Evolutionary conservation across 2,113 vertebrate genomes (phyloP).

Genomic region (Cacatua alba): DNA sequence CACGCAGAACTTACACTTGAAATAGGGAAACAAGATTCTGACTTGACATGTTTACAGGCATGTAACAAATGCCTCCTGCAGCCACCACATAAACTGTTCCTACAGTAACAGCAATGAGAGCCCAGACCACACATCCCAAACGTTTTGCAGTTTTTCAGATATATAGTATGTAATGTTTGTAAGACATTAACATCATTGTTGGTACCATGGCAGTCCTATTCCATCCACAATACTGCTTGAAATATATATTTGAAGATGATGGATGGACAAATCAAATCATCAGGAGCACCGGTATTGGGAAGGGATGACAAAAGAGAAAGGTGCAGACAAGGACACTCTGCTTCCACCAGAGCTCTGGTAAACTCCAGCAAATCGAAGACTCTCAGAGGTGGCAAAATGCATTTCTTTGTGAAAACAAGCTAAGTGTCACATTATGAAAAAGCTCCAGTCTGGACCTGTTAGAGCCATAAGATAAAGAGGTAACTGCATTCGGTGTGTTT

Average conservation of each 20-base stretch:
- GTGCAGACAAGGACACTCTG: not conserved
- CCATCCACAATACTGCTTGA: not conserved
- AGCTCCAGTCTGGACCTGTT: not conserved
- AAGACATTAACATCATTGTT: not conserved
- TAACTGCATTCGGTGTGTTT: accelerated
- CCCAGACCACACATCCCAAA: not conserved
- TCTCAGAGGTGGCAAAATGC: not conserved
- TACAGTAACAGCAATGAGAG: not conserved
- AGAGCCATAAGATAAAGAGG: not conserved
- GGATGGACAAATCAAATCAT: not conserved
- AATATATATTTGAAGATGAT: not conserved
- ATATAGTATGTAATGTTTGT: accelerated
- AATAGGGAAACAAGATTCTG: not conserved
- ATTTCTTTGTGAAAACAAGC: not conserved
- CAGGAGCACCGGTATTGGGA: not conserved
- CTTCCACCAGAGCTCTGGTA: not conserved
- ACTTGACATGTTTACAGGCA: not conserved
- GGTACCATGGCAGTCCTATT: not conserved
- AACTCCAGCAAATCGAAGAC: not conserved
- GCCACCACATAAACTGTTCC: not conserved
- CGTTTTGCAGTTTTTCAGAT: not conserved
- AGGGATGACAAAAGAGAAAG: not conserved
- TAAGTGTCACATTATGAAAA: not conserved
- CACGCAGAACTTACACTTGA: not conserved
- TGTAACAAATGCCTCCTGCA: not conserved